Percentiles rank a stretch among this genome's conserved stretches.
Conservation (phyloP, 2,888 invertebrate species). For the Tuberolachnus salignus region DNA sequence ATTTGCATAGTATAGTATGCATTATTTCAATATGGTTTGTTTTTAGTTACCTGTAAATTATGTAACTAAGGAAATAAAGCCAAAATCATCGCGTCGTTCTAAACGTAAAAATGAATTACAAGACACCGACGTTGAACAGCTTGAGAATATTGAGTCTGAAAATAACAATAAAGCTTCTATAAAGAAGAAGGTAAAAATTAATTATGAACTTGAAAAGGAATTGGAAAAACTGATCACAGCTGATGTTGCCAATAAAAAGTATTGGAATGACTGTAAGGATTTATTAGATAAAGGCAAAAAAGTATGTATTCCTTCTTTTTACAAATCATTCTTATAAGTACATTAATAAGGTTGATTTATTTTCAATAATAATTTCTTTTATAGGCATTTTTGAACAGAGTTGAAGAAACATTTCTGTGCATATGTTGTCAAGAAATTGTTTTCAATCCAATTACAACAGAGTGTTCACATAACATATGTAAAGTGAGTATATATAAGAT, state of each 20-base stretch:
- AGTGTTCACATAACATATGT: conserved; percentile 79
- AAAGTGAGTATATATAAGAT: conserved; percentile 65
- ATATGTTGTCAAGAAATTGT: conserved; percentile 80
- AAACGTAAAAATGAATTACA: conserved; percentile 63
- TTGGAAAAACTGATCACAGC: conserved; percentile 64
- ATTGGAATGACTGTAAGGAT: conserved; percentile 72
- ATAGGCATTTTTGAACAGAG: conserved; percentile 69
- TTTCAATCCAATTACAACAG: conserved; percentile 73
- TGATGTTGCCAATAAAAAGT: conserved; percentile 70
- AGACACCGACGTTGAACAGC: conserved; percentile 60
- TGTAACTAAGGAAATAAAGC: conserved; percentile 63
- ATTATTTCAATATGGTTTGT: conserved; percentile 60
- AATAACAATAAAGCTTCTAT: conserved; percentile 59
- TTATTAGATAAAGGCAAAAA: conserved; percentile 65
- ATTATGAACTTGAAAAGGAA: conserved; percentile 63
- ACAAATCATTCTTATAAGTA: too few relatives aligned
- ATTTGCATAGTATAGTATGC: not conserved
- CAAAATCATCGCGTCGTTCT: conserved; percentile 62
- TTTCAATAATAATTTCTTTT: not conserved
- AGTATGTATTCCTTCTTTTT: conserved; percentile 59
- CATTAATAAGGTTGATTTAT: too few relatives aligned
- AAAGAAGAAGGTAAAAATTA: conserved; percentile 63
- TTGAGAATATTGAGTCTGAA: conserved; percentile 57
- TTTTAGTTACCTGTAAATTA: conserved; percentile 74
- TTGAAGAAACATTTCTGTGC: conserved; percentile 75